Evolutionary conservation across 2,888 invertebrate genomes (phyloP), one percentile per base, ranked within the genome.

Genomic region (Pseudococcus jackbeardsleyi): DNA sequence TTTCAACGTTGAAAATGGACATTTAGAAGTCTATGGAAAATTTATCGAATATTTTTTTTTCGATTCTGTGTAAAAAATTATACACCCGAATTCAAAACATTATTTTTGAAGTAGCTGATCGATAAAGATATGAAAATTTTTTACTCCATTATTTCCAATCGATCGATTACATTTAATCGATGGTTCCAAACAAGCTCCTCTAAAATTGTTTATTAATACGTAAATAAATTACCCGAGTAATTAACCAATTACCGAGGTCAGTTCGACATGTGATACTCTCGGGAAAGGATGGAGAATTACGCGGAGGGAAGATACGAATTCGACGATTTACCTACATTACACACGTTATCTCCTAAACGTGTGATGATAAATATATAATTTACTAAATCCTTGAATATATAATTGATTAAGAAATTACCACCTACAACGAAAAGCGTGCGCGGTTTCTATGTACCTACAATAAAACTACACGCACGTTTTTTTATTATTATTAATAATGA

Each of bases 351-450:
- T 33, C 1, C 33, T 72, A 33, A 72, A 33, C 26, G 33, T 33
- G 33, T 72, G 12, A 33, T 72, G 22, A 33, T 26, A 22, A 33
- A 72, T 72, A 72, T 26, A 33, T 72, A 72, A 72, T 72, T 72
- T 72, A 72, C 33, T 6, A 33, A 15, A 72, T 72, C 68, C 68
- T 72, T 72, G 68, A 72, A 72, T 72, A 12, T 22, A n/a, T 72
- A 72, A 72, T 72, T 72, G 68, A 72, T 72, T 26, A 72, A 72
- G 33, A 72, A 72, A 72, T 72, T 72, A 33, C 68, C 68, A 72
- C 68, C 68, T 72, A 72, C 68, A 72, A 72, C 26, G 33, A 72
- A 72, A 72, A 59, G 59, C 59, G 19, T 59, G 59, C 59, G 59
- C 19, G n/a, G 59, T 59, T 59, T 59, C 15, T 54, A 54, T 33